Evolutionary conservation across 2,888 invertebrate species (phyloP).

Genomic region (Tholera decimalis): DNA sequence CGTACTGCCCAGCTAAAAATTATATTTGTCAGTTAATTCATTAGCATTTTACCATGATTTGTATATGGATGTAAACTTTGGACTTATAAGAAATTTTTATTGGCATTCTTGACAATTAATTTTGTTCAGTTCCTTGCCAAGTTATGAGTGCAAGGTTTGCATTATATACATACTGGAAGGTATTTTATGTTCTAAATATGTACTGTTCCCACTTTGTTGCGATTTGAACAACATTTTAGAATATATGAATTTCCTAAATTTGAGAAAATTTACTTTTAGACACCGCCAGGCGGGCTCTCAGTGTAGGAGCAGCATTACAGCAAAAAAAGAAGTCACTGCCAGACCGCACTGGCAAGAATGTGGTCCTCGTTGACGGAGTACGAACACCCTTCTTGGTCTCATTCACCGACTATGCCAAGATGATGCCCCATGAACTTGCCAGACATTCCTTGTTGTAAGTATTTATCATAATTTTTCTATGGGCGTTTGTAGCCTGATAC

Average conservation of each 20-base stretch:
- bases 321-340: conserved; percentile 90
- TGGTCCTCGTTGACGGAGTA: conserved; percentile 99
- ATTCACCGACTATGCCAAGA: conserved; percentile 97
- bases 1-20: background rate
- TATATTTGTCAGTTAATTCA: conserved; percentile 2
- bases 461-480: conserved; percentile 4
- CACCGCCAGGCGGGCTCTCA: conserved; percentile 87
- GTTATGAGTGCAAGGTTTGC: conserved; percentile 58
- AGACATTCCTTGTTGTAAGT: conserved; percentile 97
- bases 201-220: conserved; percentile 8
- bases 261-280: conserved; percentile 73
- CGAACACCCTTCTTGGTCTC: conserved; percentile 98
- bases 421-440: conserved; percentile 99
- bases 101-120: conserved; percentile 76
- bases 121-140: conserved; percentile 69
- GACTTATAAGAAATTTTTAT: conserved; percentile 70
- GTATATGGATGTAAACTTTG: conserved; percentile 77
- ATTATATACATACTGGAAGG: conserved; percentile 39
- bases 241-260: conserved; percentile 1
- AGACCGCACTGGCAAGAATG: conserved; percentile 94
- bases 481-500: no score
- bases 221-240: conserved; percentile 11
- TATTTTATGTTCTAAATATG: conserved; percentile 22
- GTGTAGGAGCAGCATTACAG: conserved; percentile 88
- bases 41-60: conserved; percentile 26